These are phyloP conservation scores for Patiria pectinifera DNA, from an alignment of 53 echinoderm and acorn worm species.

Conservation along the genomic window DNA sequence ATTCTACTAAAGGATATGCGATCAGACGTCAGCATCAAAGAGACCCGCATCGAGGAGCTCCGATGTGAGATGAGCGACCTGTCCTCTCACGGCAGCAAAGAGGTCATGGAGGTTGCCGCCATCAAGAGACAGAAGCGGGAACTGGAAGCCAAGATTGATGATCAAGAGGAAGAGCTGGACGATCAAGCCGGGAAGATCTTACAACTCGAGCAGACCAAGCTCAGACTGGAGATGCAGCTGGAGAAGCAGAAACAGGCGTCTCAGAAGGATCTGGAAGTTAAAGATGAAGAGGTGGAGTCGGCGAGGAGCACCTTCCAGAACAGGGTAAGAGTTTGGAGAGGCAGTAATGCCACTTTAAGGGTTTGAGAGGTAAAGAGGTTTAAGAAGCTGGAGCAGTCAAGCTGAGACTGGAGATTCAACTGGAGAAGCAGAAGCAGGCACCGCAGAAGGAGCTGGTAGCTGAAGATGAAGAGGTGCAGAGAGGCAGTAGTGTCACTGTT, in stretches of 20 bases:
- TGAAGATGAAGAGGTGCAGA: not conserved
- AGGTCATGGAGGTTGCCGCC: constrained; percentile 84
- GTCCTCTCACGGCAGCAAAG: constrained; percentile 87
- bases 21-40: constrained; percentile 81
- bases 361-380: not conserved
- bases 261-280: constrained; percentile 93
- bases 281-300: constrained; percentile 95
- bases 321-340: constrained; percentile 68
- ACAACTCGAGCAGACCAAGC: constrained; percentile 91
- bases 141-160: constrained; percentile 90
- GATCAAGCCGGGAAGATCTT: constrained; percentile 98
- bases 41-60: constrained; percentile 80
- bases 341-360: not conserved
- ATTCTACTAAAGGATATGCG: constrained; percentile 71
- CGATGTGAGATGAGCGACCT: constrained; percentile 84
- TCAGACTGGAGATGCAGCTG: constrained; percentile 95
- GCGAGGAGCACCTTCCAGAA: constrained; percentile 79
- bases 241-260: constrained; percentile 84
- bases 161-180: constrained; percentile 96
- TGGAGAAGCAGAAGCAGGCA: constrained; percentile 75
- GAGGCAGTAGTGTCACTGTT: not conserved
- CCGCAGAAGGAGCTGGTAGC: constrained; percentile 90
- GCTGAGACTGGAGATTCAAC: not conserved
- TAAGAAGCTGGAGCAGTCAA: not conserved
- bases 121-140: constrained; percentile 91